Percentiles rank a stretch among this genome's conserved stretches.
These are phyloP conservation scores for Leptodactylus fallax DNA, from an alignment of 2,797 vertebrate species.

Conservation along the genomic window DNA sequence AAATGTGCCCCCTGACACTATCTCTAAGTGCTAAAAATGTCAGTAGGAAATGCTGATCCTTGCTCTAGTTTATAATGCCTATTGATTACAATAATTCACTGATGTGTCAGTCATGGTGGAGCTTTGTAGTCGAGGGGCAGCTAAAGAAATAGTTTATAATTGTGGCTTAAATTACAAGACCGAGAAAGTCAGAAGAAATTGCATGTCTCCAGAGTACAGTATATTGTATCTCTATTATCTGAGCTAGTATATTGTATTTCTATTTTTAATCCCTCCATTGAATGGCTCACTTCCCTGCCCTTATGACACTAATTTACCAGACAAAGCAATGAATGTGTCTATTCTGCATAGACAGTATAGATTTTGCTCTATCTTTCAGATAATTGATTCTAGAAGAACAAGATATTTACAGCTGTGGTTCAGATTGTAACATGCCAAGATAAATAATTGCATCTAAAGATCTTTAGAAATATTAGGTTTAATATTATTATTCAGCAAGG, in stretches of 20 bases:
- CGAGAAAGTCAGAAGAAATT: conserved; percentile 55
- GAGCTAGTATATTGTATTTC: conserved; percentile 28
- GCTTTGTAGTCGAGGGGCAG: conserved; percentile 25
- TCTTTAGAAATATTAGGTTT: background rate
- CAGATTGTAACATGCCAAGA: conserved; percentile 28
- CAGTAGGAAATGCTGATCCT: conserved; percentile 26
- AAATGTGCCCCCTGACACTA: conserved; percentile 8
- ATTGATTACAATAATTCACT: conserved; percentile 56
- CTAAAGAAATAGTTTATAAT: conserved; percentile 56
- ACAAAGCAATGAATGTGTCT: conserved; percentile 43
- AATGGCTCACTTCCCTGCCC: conserved; percentile 34
- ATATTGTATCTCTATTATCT: conserved; percentile 55
- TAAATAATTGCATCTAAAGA: background rate
- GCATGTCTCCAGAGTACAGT: conserved; percentile 48
- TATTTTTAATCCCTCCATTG: conserved; percentile 55
- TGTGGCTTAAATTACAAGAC: conserved; percentile 58
- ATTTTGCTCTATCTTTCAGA: conserved; percentile 38
- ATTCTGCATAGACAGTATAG: conserved; percentile 24
- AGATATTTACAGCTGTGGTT: conserved; percentile 45
- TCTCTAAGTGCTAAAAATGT: conserved; percentile 13
- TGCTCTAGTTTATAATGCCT: background rate
- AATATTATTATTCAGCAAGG: background rate
- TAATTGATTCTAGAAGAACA: conserved; percentile 48
- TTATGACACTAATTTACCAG: conserved; percentile 54
- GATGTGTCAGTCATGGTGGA: conserved; percentile 45